Conservation (phyloP, 1,140 invertebrate genomes). For the Heterodera schachtii region DNA sequence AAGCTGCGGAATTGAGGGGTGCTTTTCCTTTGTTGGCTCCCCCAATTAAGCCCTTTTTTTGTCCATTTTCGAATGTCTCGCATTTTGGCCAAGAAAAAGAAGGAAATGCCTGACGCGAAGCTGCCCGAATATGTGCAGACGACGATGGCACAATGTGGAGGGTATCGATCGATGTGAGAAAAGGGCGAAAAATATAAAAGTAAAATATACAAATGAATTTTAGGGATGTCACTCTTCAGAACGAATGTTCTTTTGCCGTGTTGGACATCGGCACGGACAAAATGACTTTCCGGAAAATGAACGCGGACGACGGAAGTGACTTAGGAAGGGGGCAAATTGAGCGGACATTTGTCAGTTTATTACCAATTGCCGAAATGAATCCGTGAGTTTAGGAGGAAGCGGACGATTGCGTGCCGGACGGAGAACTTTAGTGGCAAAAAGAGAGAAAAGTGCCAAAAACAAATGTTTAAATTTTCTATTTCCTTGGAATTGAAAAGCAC, state of each 20-base stretch:
- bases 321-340: slow-evolving; percentile 9
- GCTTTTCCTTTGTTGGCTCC: not conserved
- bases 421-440: slow-evolving; percentile 1
- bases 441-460: too few relatives aligned
- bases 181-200: too few relatives aligned
- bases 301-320: slow-evolving; percentile 10
- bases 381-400: slow-evolving; percentile 15
- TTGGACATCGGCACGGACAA: slow-evolving; percentile 18
- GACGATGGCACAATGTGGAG: slow-evolving; percentile 36
- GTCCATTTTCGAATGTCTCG: slow-evolving; percentile 18
- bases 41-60: not conserved
- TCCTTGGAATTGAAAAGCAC: too few relatives aligned
- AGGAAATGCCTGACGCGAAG: slow-evolving; percentile 26
- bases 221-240: slow-evolving; percentile 24
- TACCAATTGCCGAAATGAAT: not conserved
- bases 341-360: slow-evolving; percentile 17
- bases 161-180: slow-evolving; percentile 23
- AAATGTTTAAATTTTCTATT: too few relatives aligned
- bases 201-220: not conserved
- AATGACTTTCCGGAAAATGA: slow-evolving; percentile 18
- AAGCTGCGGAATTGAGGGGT: slow-evolving; percentile 17
- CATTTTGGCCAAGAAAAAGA: slow-evolving; percentile 13
- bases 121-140: slow-evolving; percentile 32
- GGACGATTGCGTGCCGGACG: slow-evolving; percentile 23
- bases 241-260: slow-evolving; percentile 23